phyloP scores from a whole-genome alignment of 2,888 invertebrate genomes.

The Embidobia sp. region DNA sequence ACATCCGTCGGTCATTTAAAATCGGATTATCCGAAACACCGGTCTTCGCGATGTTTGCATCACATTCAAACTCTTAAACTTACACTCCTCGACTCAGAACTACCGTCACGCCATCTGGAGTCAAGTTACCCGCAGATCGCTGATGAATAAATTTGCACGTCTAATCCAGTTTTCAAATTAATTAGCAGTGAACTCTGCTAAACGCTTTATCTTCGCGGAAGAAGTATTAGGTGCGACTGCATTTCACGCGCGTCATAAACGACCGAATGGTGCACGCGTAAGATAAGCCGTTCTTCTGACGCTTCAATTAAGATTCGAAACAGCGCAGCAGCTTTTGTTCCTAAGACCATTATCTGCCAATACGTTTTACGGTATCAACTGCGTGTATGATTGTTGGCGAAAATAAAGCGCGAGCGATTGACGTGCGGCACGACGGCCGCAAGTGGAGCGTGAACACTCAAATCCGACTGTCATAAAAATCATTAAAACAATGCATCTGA shows the following conservation, averaged over 20 bases:
- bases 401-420: conserved; percentile 51
- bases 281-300: conserved; percentile 51
- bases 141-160: conserved; percentile 26
- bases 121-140: too few relatives aligned
- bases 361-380: conserved; percentile 55
- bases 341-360: conserved; percentile 52
- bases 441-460: conserved; percentile 60
- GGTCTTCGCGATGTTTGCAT: conserved; percentile 22
- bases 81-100: not conserved
- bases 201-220: not conserved
- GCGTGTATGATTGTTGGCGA: conserved; percentile 31
- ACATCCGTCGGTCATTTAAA: conserved; percentile 26
- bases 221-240: conserved; percentile 35
- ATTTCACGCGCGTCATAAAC: conserved; percentile 43
- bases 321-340: conserved; percentile 43
- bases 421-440: conserved; percentile 29
- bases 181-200: not conserved
- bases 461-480: conserved; percentile 37
- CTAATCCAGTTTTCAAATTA: conserved; percentile 5
- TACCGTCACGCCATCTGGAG: too few relatives aligned
- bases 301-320: conserved; percentile 56
- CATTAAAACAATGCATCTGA: conserved; percentile 29
- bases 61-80: conserved; percentile 1
- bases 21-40: conserved; percentile 29
- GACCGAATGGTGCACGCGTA: conserved; percentile 38